phyloP scores from a whole-genome alignment of 2,888 invertebrate species.

The Allophyes oxyacanthae region DNA sequence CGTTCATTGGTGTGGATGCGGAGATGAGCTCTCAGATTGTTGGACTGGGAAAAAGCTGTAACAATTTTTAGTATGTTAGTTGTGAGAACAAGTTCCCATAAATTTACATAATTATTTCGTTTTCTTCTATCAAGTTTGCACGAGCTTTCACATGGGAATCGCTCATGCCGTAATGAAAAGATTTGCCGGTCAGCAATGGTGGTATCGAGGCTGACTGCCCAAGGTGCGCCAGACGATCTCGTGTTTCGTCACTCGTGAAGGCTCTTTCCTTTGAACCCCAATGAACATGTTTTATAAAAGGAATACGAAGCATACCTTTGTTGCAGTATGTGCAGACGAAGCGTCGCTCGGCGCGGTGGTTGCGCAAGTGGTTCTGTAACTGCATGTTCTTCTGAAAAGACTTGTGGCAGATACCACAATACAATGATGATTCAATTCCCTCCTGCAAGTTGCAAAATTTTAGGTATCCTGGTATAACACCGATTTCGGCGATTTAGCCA shows the following conservation, averaged over 20 bases:
- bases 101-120: too few species aligned
- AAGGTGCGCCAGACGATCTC: too few species aligned
- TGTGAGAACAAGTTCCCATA: too few species aligned
- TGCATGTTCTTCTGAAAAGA: constrained; percentile 84
- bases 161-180: too few species aligned
- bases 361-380: constrained; percentile 85
- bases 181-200: too few species aligned
- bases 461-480: neutral
- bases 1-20: constrained; percentile 87
- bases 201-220: too few species aligned
- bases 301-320: constrained; percentile 76
- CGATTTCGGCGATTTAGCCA: neutral
- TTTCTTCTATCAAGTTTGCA: too few species aligned
- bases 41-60: constrained; percentile 86
- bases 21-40: constrained; percentile 85
- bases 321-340: constrained; percentile 87
- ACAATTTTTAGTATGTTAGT: constrained; percentile 13
- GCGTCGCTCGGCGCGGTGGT: constrained; percentile 86
- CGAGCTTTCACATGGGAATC: too few species aligned
- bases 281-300: neutral
- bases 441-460: constrained; percentile 66
- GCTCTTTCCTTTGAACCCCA: too few species aligned
- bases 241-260: too few species aligned
- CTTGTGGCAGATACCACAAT: constrained; percentile 85
- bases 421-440: constrained; percentile 69